Evolutionary conservation across 2,888 invertebrate genomes (phyloP).

Genomic region (Criorhina ranunculi): DNA sequence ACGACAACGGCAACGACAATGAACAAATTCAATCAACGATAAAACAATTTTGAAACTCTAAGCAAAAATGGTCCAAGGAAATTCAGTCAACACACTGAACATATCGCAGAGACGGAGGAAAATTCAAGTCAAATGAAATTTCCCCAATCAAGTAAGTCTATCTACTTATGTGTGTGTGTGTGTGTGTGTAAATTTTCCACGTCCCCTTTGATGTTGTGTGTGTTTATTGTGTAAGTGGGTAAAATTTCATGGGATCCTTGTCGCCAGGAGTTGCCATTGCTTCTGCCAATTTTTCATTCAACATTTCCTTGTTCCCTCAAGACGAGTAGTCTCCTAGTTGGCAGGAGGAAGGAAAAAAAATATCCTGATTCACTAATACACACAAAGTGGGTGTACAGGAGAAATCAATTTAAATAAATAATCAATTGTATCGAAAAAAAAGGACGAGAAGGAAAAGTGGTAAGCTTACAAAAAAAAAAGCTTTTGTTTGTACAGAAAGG

Average conservation of each 20-base stretch:
- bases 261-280: slow-evolving; percentile 58
- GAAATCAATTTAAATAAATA: slow-evolving; percentile 60
- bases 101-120: not conserved
- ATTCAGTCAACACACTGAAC: slow-evolving; percentile 39
- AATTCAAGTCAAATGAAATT: slow-evolving; percentile 29
- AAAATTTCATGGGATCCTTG: not conserved
- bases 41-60: slow-evolving; percentile 39
- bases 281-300: slow-evolving; percentile 71
- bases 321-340: slow-evolving; percentile 67
- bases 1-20: slow-evolving; percentile 3
- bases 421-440: slow-evolving; percentile 56
- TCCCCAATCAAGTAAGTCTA: slow-evolving; percentile 41
- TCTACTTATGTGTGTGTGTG: slow-evolving; percentile 6
- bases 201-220: not conserved
- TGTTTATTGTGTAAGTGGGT: slow-evolving; percentile 13
- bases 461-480: slow-evolving; percentile 38
- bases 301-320: slow-evolving; percentile 55
- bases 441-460: slow-evolving; percentile 21
- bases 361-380: slow-evolving; percentile 44
- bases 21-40: slow-evolving; percentile 52
- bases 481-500: not conserved
- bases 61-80: slow-evolving; percentile 12
- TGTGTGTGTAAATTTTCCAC: slow-evolving; percentile 18
- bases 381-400: slow-evolving; percentile 5
- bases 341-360: slow-evolving; percentile 36